Percentiles rank a stretch among this genome's conserved stretches.
Evolutionary conservation across 2,888 invertebrate species (phyloP).

Genomic region (Tuberolachnus salignus): DNA sequence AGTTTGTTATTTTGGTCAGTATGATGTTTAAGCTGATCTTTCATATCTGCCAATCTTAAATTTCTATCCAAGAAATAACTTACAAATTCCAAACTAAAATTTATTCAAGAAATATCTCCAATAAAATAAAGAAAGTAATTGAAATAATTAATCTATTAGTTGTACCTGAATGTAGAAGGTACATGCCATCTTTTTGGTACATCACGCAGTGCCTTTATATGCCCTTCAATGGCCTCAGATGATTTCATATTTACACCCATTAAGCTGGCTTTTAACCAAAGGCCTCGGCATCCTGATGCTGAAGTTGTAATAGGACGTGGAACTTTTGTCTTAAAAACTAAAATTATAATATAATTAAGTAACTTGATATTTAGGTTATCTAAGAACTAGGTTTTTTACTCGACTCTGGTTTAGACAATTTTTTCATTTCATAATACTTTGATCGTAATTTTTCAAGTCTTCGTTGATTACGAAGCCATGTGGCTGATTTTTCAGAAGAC

Average conservation of each 20-base stretch:
- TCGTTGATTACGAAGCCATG: slow-evolving; percentile 71
- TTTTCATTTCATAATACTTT: slow-evolving; percentile 57
- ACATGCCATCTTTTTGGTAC: slow-evolving; percentile 93
- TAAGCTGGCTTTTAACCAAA: slow-evolving; percentile 83
- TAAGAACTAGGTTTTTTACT: slow-evolving; percentile 32
- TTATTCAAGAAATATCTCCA: not conserved
- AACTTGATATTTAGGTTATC: not conserved
- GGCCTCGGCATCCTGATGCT: slow-evolving; percentile 82
- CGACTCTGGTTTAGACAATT: slow-evolving; percentile 50
- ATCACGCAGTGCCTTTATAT: slow-evolving; percentile 81
- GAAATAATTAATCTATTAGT: not conserved
- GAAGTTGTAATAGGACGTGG: slow-evolving; percentile 87
- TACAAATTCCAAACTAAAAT: slow-evolving; percentile 83
- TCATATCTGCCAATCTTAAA: slow-evolving; percentile 78
- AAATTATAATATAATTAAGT: not conserved
- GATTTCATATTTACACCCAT: slow-evolving; percentile 88
- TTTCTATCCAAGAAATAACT: slow-evolving; percentile 92
- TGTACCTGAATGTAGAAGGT: slow-evolving; percentile 78
- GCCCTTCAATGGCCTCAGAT: slow-evolving; percentile 81
- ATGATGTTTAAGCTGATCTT: slow-evolving; percentile 75
- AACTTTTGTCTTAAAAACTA: slow-evolving; percentile 94
- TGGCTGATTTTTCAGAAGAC: slow-evolving; percentile 72
- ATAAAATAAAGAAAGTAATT: not conserved
- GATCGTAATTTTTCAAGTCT: slow-evolving; percentile 80
- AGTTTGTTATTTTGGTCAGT: slow-evolving; percentile 76